Evolutionary conservation across 2,888 invertebrate species (phyloP).

Genomic region (Synergus laeviventris): DNA sequence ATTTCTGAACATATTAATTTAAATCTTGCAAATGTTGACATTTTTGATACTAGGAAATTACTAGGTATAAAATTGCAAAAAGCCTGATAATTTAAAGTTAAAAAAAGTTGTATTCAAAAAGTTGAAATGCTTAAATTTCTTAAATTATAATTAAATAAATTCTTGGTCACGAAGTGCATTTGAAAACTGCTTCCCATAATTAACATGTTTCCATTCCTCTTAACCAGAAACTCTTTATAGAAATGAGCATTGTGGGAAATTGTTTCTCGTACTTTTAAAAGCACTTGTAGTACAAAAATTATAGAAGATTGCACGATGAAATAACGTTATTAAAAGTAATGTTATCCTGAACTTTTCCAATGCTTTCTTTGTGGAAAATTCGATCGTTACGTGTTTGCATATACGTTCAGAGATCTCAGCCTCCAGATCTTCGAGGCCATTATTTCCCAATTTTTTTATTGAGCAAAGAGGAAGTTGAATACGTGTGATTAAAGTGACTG

Average conservation of each 20-base stretch:
- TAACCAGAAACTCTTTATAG: not conserved
- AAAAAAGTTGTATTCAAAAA: too few species aligned
- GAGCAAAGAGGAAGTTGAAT: not conserved
- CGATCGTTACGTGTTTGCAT: not conserved
- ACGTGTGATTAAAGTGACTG: not conserved
- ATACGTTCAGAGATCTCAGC: not conserved
- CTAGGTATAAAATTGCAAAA: too few species aligned
- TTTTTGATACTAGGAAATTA: too few species aligned
- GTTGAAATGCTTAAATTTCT: not conserved
- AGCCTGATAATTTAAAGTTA: too few species aligned
- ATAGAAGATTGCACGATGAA: not conserved
- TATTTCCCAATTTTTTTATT: not conserved
- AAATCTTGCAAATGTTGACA: too few species aligned
- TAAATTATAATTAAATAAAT: not conserved
- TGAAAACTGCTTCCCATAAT: conserved; percentile 14
- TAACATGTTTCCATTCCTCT: not conserved
- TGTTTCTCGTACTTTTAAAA: conserved; percentile 15
- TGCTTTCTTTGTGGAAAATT: not conserved
- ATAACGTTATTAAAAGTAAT: not conserved
- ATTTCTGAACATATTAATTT: not conserved
- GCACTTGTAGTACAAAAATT: conserved; percentile 26
- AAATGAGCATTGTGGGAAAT: conserved; percentile 15
- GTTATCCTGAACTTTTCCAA: conserved; percentile 1
- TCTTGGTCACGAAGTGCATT: not conserved
- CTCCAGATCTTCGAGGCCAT: not conserved